phyloP scores from a whole-genome alignment of 2,797 vertebrate species.

The Eulemur albifrons region DNA sequence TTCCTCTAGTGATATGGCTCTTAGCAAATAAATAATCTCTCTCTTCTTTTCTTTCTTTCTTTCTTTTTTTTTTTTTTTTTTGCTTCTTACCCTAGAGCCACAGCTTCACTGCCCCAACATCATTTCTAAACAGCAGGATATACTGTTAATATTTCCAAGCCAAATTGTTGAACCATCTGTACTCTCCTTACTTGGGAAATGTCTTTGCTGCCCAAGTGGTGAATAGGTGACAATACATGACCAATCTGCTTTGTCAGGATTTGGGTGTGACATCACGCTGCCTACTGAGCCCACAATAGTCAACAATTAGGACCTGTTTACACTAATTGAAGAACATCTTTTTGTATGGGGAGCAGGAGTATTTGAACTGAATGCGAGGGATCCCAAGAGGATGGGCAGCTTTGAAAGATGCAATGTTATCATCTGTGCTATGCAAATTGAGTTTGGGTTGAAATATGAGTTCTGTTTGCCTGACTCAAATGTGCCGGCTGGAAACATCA shows the following conservation, averaged over 20 bases:
- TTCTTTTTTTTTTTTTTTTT: background rate
- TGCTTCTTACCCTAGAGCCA: background rate
- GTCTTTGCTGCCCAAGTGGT: background rate
- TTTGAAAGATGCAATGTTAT: slow-evolving; percentile 56
- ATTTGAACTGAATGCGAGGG: slow-evolving; percentile 39
- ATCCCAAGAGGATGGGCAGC: background rate
- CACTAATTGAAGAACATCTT: slow-evolving; percentile 59
- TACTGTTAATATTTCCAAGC: background rate
- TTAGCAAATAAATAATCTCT: background rate
- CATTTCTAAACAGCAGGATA: background rate
- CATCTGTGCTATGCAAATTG: slow-evolving; percentile 58
- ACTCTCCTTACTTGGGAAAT: background rate
- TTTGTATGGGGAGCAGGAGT: slow-evolving; percentile 40
- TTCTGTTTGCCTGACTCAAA: slow-evolving; percentile 59
- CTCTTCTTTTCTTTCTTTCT: too few relatives aligned
- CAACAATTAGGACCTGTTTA: slow-evolving; percentile 54
- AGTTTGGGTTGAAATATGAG: slow-evolving; percentile 54
- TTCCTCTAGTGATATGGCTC: background rate
- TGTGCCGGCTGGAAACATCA: slow-evolving; percentile 31
- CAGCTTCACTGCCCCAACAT: background rate
- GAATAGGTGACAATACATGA: background rate
- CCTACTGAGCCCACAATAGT: slow-evolving; percentile 35
- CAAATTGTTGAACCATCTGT: background rate
- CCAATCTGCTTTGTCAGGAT: slow-evolving; percentile 28
- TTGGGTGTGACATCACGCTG: slow-evolving; percentile 43